Evolutionary conservation across 1,140 invertebrate genomes (phyloP).

Genomic region (Papilio dardanus): DNA sequence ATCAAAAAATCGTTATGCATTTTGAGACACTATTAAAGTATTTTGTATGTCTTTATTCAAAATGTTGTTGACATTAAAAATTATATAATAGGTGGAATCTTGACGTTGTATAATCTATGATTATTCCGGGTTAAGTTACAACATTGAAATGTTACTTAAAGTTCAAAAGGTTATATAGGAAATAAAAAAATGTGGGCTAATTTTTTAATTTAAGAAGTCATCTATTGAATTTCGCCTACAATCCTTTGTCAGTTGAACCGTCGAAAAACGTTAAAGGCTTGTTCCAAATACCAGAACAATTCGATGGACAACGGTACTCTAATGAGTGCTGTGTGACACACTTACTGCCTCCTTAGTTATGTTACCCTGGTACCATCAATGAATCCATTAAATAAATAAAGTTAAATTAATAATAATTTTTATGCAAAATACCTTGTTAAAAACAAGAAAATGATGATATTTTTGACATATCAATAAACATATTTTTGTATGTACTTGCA

Average conservation of each 20-base stretch:
- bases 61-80: slow-evolving; percentile 29
- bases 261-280: slow-evolving; percentile 24
- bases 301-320: slow-evolving; percentile 36
- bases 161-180: not conserved
- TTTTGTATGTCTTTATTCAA: not conserved
- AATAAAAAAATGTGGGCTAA: too few relatives aligned
- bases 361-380: not conserved
- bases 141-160: slow-evolving; percentile 16
- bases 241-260: slow-evolving; percentile 15
- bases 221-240: not conserved
- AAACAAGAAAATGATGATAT: too few relatives aligned
- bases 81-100: slow-evolving; percentile 29
- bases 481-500: too few relatives aligned
- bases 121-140: slow-evolving; percentile 24
- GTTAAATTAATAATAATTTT: too few relatives aligned
- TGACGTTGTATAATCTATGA: slow-evolving; percentile 14
- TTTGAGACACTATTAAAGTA: not conserved
- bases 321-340: slow-evolving; percentile 28
- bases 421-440: too few relatives aligned
- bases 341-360: not conserved
- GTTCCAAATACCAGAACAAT: slow-evolving; percentile 37
- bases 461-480: too few relatives aligned
- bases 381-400: not conserved
- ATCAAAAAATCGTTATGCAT: not conserved
- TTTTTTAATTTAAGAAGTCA: too few relatives aligned